A percentile compares a stretch with the other conserved stretches of the same genome.
Evolutionary conservation across 1,140 invertebrate species (phyloP).

Genomic region (Procambarus clarkii): DNA sequence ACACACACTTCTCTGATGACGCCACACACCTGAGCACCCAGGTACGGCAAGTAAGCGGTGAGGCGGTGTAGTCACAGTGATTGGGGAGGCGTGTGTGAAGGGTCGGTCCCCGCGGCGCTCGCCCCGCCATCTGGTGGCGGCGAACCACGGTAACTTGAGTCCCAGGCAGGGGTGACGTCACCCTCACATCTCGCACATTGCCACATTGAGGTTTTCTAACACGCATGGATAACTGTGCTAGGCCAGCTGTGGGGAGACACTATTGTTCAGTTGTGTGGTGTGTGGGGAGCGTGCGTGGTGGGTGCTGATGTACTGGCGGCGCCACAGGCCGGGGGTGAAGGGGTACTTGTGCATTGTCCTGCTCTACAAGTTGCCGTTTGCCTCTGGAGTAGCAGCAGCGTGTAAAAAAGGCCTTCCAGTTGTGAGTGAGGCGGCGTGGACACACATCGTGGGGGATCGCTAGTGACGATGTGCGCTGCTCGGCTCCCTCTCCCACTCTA

Average conservation of each 20-base stretch:
- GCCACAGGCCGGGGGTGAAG: not conserved
- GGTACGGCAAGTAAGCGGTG: not conserved
- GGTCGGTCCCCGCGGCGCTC: conserved; percentile 14
- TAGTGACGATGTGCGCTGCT: not conserved
- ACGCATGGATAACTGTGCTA: not conserved
- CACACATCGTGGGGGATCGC: not conserved
- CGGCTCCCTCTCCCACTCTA: not conserved
- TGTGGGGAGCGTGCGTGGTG: not conserved
- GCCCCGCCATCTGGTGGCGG: conserved; percentile 48
- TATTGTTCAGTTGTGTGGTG: not conserved
- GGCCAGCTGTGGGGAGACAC: not conserved
- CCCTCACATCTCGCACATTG: conserved; percentile 35
- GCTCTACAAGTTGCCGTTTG: conserved; percentile 19
- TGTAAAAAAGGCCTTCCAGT: conserved; percentile 19
- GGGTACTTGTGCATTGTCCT: conserved; percentile 36
- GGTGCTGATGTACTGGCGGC: not conserved
- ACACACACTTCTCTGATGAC: not conserved
- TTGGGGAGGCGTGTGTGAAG: not conserved
- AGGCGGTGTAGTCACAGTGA: not conserved
- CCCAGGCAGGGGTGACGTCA: conserved; percentile 54
- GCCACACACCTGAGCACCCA: not conserved
- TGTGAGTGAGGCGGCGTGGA: conserved; percentile 24
- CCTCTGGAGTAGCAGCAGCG: not conserved
- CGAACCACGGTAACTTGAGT: conserved; percentile 41
- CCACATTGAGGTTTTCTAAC: conserved; percentile 31